Percentiles rank a stretch among this genome's conserved stretches.
phyloP scores from a whole-genome alignment of 2,797 vertebrate genomes.

The Rousettus madagascariensis region DNA sequence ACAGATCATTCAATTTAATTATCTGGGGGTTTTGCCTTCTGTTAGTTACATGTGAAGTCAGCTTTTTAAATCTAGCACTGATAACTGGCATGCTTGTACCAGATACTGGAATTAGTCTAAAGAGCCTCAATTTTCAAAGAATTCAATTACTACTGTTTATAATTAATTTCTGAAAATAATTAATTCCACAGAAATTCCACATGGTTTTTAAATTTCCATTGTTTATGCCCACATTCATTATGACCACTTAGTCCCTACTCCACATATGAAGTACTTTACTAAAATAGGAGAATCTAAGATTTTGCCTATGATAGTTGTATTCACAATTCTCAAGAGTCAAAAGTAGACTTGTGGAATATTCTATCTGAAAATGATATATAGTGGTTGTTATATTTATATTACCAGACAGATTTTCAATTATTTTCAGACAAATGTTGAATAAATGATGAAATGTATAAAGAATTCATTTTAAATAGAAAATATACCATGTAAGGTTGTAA shows the following conservation, averaged over 20 bases:
- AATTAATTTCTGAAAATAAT: conserved; percentile 19
- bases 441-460: background rate
- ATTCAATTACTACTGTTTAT: background rate
- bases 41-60: background rate
- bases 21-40: background rate
- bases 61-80: background rate
- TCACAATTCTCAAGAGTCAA: background rate
- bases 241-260: background rate
- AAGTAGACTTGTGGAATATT: background rate
- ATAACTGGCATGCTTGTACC: background rate
- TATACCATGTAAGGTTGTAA: background rate
- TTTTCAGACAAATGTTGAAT: conserved; percentile 23
- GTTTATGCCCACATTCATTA: background rate
- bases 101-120: background rate
- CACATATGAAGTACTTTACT: background rate
- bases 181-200: background rate
- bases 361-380: background rate
- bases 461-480: background rate
- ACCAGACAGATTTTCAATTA: background rate
- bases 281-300: background rate
- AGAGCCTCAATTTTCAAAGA: background rate
- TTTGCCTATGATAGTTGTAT: background rate
- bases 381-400: background rate
- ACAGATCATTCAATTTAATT: conserved; percentile 9
- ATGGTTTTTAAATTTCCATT: background rate